A percentile compares a stretch with the other conserved stretches of the same genome.
Conservation (phyloP, 2,797 vertebrate species). For the Enteromius afrohamiltoni region DNA sequence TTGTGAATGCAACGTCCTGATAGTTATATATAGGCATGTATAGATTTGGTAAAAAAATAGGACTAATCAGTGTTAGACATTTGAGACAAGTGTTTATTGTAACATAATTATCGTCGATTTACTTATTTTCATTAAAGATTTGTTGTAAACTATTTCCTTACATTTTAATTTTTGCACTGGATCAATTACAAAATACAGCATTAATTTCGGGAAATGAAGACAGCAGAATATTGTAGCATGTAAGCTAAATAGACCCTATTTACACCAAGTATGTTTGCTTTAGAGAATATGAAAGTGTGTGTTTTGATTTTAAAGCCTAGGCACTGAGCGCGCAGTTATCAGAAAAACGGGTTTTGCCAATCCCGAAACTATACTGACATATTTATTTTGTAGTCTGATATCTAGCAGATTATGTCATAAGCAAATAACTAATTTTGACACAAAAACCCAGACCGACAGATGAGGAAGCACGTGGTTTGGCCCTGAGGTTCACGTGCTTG, state of each 20-base stretch:
- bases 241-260: not conserved
- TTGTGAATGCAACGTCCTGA: not conserved
- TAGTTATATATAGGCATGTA: too few species aligned
- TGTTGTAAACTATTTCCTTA: not conserved
- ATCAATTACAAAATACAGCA: not conserved
- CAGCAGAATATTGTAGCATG: not conserved
- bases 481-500: constrained; percentile 18
- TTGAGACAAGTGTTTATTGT: not conserved
- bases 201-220: not conserved
- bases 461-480: constrained; percentile 3
- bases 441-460: not conserved
- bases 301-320: not conserved
- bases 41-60: not conserved
- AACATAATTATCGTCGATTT: not conserved
- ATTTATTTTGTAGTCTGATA: not conserved
- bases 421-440: not conserved
- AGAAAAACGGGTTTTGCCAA: not conserved
- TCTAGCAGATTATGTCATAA: not conserved
- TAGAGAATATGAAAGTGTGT: not conserved
- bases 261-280: not conserved
- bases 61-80: not conserved
- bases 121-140: not conserved
- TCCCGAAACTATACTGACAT: not conserved
- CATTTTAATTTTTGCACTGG: not conserved
- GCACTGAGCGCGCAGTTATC: not conserved